Evolutionary conservation across 2,888 invertebrate species (phyloP).

Genomic region (Vanessa cardui): DNA sequence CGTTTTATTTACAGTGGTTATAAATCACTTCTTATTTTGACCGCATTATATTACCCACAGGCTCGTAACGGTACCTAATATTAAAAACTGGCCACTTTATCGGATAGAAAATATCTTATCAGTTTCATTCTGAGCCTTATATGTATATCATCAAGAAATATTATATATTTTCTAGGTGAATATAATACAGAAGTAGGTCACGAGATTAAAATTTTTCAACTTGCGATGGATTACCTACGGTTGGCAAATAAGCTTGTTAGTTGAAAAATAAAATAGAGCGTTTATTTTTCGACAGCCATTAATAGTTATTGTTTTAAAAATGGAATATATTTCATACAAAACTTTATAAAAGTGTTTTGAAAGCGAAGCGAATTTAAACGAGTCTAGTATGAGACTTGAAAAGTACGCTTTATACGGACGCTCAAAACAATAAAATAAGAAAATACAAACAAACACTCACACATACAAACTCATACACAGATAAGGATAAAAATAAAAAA

Average conservation of each 20-base stretch:
- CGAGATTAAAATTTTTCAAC: slow-evolving; percentile 29
- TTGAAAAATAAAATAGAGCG: slow-evolving; percentile 29
- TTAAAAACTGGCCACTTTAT: slow-evolving; percentile 5
- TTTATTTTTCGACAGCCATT: slow-evolving; percentile 16
- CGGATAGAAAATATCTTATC: background rate
- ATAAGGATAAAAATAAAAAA: no score
- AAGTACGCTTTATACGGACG: no score
- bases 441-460: no score
- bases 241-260: slow-evolving; percentile 34
- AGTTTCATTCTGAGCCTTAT: background rate
- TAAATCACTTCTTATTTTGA: no score
- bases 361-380: background rate
- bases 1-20: no score
- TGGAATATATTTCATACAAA: background rate
- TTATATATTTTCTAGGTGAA: slow-evolving; percentile 2
- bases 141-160: slow-evolving; percentile 1
- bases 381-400: background rate
- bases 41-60: background rate
- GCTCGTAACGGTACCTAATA: background rate
- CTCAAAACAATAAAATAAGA: no score
- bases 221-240: slow-evolving; percentile 22
- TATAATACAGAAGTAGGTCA: slow-evolving; percentile 28
- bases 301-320: slow-evolving; percentile 18
- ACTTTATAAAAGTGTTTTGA: slow-evolving; percentile 7
- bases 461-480: no score